Conservation (phyloP, 2,113 vertebrate genomes). For the Colius striatus region DNA sequence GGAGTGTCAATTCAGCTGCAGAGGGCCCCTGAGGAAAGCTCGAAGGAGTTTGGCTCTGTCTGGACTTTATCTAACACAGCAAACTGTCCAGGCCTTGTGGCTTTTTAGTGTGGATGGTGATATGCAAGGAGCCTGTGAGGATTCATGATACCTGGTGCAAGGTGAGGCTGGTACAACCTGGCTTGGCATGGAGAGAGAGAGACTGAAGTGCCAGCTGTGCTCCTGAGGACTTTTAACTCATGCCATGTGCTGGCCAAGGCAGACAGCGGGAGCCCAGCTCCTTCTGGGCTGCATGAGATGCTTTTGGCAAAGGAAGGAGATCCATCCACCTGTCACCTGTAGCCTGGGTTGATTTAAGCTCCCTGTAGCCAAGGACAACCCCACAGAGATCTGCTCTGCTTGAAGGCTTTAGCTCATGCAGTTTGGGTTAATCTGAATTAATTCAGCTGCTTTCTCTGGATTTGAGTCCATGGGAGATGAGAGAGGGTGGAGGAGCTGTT, state of each 20-base stretch:
- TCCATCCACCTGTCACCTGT: neutral
- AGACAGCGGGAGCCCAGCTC: neutral
- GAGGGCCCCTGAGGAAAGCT: conserved; percentile 25
- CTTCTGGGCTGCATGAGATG: neutral
- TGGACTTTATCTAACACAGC: neutral
- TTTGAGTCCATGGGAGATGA: rapidly evolving
- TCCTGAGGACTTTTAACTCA: neutral
- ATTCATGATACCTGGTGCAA: neutral
- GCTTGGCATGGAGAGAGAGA: neutral
- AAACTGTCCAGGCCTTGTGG: neutral
- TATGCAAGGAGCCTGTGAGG: neutral
- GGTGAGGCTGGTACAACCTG: neutral
- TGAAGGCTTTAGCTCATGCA: rapidly evolving
- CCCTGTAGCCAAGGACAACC: neutral
- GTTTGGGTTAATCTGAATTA: neutral
- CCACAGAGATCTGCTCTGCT: rapidly evolving
- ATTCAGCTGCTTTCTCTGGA: neutral
- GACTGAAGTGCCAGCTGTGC: neutral
- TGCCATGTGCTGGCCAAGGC: neutral
- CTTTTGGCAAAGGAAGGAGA: neutral
- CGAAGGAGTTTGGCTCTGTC: neutral
- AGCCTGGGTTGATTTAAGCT: rapidly evolving
- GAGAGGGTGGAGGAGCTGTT: rapidly evolving
- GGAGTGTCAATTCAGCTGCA: conserved; percentile 42
- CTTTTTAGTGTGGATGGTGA: neutral